These are phyloP conservation scores for Venturia canescens DNA, from an alignment of 1,140 invertebrate genomes.

Conservation along the genomic window DNA sequence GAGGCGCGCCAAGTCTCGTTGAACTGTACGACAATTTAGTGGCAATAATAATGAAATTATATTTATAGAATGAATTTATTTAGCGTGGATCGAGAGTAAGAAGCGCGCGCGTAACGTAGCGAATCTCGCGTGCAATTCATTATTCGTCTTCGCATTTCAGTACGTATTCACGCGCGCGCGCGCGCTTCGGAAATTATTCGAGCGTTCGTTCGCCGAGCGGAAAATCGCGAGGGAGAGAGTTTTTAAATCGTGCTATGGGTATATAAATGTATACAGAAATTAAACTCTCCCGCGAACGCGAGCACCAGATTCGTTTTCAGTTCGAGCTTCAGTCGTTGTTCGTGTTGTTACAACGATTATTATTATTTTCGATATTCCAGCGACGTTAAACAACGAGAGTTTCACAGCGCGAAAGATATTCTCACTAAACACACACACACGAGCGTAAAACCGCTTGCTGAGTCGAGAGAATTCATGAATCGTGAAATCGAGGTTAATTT, in stretches of 20 bases:
- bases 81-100: slow-evolving; percentile 16
- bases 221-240: slow-evolving; percentile 42
- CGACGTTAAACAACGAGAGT: neutral
- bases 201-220: slow-evolving; percentile 25
- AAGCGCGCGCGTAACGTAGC: slow-evolving; percentile 40
- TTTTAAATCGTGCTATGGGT: slow-evolving; percentile 18
- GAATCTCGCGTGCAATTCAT: slow-evolving; percentile 42
- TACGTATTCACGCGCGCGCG: slow-evolving; percentile 13
- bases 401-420: too few relatives aligned
- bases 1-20: too few relatives aligned
- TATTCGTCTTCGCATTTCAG: slow-evolving; percentile 40
- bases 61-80: neutral
- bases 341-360: neutral
- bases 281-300: slow-evolving; percentile 8
- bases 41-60: neutral
- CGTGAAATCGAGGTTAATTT: neutral
- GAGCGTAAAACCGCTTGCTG: too few relatives aligned
- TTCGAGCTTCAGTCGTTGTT: neutral
- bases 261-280: neutral
- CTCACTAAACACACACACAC: too few relatives aligned
- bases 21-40: too few relatives aligned
- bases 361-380: neutral
- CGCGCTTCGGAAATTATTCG: slow-evolving; percentile 27
- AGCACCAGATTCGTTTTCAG: slow-evolving; percentile 38
- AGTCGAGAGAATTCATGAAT: too few relatives aligned